These are phyloP conservation scores for Orchestia grillus DNA, from an alignment of 1,140 invertebrate genomes.

Conservation along the genomic window DNA sequence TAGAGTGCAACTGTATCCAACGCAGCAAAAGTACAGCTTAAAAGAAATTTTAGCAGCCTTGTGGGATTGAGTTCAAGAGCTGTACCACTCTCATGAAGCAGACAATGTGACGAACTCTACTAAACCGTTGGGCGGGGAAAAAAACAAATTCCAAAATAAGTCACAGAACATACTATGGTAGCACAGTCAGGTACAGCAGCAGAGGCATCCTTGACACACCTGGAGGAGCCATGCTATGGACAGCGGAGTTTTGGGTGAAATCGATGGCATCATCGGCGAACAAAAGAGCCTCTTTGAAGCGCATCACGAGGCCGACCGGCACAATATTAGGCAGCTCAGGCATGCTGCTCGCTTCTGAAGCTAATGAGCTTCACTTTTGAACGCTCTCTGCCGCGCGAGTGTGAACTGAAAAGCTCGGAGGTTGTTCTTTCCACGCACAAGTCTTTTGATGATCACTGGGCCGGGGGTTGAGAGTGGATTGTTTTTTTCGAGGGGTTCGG, in stretches of 20 bases:
- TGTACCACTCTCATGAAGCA: too few relatives aligned
- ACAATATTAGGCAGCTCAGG: not conserved
- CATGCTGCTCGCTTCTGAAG: not conserved
- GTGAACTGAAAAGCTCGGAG: not conserved
- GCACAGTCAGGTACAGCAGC: not conserved
- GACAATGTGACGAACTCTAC: too few relatives aligned
- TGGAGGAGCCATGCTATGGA: not conserved
- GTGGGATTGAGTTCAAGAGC: too few relatives aligned
- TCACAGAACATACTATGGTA: not conserved
- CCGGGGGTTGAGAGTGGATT: too few relatives aligned
- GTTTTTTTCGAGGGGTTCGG: too few relatives aligned
- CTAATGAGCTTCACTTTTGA: not conserved
- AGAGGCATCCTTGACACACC: not conserved
- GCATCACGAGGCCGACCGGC: not conserved
- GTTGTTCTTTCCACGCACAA: not conserved
- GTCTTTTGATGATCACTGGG: too few relatives aligned
- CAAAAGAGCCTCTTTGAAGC: not conserved
- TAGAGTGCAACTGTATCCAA: too few relatives aligned
- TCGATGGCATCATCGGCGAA: not conserved
- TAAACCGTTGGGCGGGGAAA: too few relatives aligned
- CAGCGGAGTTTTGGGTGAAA: not conserved
- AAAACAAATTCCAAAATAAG: too few relatives aligned
- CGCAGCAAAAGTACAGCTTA: too few relatives aligned
- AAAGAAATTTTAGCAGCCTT: too few relatives aligned
- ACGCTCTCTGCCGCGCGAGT: not conserved